Base-by-base conservation (phyloP, 2,113 vertebrate species). In the Dicentrarchus labrax region DNA sequence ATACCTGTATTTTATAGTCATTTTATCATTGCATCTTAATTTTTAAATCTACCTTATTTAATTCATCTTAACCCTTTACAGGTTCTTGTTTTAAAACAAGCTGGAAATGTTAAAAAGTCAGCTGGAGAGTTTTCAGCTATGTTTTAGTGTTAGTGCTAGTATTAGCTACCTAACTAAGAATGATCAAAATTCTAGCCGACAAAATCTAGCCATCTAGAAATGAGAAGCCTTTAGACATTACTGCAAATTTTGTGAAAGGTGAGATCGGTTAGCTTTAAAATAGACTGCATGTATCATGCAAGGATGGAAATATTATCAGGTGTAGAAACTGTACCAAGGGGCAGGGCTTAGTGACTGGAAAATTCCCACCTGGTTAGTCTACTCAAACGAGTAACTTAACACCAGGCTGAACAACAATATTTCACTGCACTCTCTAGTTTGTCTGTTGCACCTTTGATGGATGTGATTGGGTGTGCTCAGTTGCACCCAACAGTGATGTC, bases 311-410 rank as follows among this genome's bases (percentile, higher is more conserved):
- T 38, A 10, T 43, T 41, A 30, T 30, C 30, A 30, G 30, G 45
- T 6, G 16, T 1, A 21, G 30, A 30, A n/a, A 30, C n/a, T 10
- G 13, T 16, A 9, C 16, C 65, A 17, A 47, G 22, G 21, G 21
- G 11, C 2, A 1, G 12, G n/a, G 13, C 1, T 24, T 61, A 17
- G 30, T 2, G 4, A 8, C 6, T 1, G 0, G 24, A 8, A 1
- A 36, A 17, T 8, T 47, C 13, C 4, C 12, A 8, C 3, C 8
- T 24, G 43, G 1, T 68, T 36, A 50, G 45, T 59, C 16, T 22
- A 45, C 21, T 65, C 53, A 12, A 43, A 43, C 8, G 41, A 43
- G 41, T 41, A 41, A 39, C 36, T 62, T 51, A 47, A 59, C 5
- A 59, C 16, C n/a, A 41, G 30, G 21, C 36, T 4, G 10, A 36